Conservation (phyloP, 2,797 vertebrate genomes). For the Betta splendens region DNA sequence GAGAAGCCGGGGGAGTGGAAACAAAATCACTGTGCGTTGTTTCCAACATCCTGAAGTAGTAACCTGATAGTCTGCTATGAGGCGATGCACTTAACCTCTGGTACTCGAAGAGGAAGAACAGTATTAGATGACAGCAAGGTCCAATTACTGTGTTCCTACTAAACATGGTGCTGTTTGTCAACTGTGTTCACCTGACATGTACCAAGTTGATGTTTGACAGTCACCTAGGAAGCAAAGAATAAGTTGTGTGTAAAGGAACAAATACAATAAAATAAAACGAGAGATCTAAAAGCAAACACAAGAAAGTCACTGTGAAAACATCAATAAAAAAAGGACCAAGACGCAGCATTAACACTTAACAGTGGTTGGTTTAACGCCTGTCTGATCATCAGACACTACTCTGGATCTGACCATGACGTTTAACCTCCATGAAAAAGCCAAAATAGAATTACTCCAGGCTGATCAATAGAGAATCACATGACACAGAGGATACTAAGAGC, state of each 20-base stretch:
- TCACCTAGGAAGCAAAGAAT: neutral
- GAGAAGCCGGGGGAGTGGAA: slow-evolving; percentile 19
- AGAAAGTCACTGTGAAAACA: neutral
- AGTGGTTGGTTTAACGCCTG: slow-evolving; percentile 15
- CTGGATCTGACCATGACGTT: slow-evolving; percentile 42
- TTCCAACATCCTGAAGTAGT: slow-evolving; percentile 51
- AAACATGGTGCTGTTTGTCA: too few relatives aligned
- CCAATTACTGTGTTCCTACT: slow-evolving; percentile 14
- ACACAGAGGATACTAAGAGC: slow-evolving; percentile 27
- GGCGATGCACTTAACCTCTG: slow-evolving; percentile 41
- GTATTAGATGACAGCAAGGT: slow-evolving; percentile 37
- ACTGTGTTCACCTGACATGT: too few relatives aligned
- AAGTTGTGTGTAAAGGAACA: neutral
- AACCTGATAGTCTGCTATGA: slow-evolving; percentile 43
- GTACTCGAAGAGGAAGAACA: slow-evolving; percentile 10
- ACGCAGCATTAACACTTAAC: neutral
- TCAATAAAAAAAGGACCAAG: neutral
- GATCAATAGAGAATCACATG: slow-evolving; percentile 26
- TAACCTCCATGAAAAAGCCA: slow-evolving; percentile 17
- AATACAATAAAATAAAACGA: too few relatives aligned
- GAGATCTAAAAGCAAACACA: neutral
- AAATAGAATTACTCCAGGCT: slow-evolving; percentile 17
- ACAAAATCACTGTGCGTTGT: slow-evolving; percentile 16
- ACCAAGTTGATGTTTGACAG: neutral
- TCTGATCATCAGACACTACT: slow-evolving; percentile 3